Base-by-base conservation (phyloP, 1,140 invertebrate genomes). In the Zaprionus tsacasi region DNA sequence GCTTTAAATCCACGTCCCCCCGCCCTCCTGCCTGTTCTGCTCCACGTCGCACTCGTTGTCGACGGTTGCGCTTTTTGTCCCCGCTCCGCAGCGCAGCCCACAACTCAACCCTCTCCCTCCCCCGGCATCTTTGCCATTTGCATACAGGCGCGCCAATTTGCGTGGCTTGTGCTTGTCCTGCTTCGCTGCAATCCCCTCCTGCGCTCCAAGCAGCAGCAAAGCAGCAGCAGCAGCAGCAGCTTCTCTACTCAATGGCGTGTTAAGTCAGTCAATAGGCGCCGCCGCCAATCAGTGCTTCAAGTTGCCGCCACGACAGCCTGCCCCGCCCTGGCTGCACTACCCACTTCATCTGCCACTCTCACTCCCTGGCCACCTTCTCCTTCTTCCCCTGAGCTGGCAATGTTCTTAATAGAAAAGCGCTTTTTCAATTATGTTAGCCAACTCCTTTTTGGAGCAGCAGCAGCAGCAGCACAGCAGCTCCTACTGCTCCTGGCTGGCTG, bases 181-280 rank as follows among this genome's bases (percentile, higher is more conserved):
- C 7, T 12, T 30, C 43, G 15, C 25, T 52, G 63, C 71, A 52
- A 54, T 60, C 50, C 70, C 60, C 63, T 55, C 48, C 48, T 21
- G 21, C 67, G 48, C 50, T 27, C 11, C 48, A 30, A 21, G 21
- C 21, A 21, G 21, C 45, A 15, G n/a, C n/a, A n/a, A n/a, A n/a
- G n/a, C n/a, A n/a, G 38, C 21, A 15, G 57, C 70, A 33, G 21
- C 21, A 33, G 52, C 66, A 63, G 50, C 58, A 43, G 59, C 66
- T 73, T 45, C 58, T 75, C 78, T 69, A 81, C 81, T 89, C 85
- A 89, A 89, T 89, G 78, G 85, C 81, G 85, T 89, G 85, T 89
- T 89, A 89, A 89, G 85, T 89, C 85, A 89, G 85, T 89, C 85
- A 89, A 89, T 89, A 89, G 85, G 85, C 85, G 78, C 78, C 85